A percentile compares a stretch with the other conserved stretches of the same genome.
Evolutionary conservation across 2,113 vertebrate genomes (phyloP).

Genomic region (Platysternon megacephalum): DNA sequence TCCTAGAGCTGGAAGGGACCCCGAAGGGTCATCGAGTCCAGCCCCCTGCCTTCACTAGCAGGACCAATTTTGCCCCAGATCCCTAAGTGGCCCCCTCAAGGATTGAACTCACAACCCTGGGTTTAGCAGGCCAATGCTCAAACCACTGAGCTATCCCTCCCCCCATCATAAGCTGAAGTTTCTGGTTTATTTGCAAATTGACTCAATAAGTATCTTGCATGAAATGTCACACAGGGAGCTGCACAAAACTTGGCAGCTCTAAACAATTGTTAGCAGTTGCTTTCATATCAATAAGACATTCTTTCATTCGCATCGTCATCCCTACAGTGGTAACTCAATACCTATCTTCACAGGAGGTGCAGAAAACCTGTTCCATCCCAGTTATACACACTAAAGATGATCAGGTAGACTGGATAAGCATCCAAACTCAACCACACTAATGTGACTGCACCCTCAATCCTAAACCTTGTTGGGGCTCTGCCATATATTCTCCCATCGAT

Average conservation of each 20-base stretch:
- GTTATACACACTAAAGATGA: not conserved
- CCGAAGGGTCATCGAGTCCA: no score
- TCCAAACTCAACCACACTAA: not conserved
- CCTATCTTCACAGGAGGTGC: not conserved
- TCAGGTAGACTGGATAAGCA: not conserved
- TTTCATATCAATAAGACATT: not conserved
- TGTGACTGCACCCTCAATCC: not conserved
- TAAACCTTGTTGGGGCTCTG: slow-evolving; percentile 5
- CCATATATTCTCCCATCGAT: slow-evolving; percentile 53
- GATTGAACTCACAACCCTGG: no score
- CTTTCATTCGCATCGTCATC: not conserved
- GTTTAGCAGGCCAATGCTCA: no score
- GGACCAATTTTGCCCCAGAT: no score
- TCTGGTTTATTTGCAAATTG: no score
- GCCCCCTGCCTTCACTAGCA: no score
- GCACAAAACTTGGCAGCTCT: no score
- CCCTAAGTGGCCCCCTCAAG: no score
- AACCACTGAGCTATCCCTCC: no score
- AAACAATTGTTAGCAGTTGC: not conserved
- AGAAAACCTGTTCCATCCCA: not conserved
- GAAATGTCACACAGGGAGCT: not conserved
- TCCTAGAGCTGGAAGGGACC: no score
- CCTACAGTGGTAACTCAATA: no score
- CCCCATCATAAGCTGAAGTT: no score
- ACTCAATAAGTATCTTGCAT: not conserved